These are phyloP conservation scores for Antennarius maculatus DNA, from an alignment of 2,797 vertebrate genomes.

Conservation along the genomic window DNA sequence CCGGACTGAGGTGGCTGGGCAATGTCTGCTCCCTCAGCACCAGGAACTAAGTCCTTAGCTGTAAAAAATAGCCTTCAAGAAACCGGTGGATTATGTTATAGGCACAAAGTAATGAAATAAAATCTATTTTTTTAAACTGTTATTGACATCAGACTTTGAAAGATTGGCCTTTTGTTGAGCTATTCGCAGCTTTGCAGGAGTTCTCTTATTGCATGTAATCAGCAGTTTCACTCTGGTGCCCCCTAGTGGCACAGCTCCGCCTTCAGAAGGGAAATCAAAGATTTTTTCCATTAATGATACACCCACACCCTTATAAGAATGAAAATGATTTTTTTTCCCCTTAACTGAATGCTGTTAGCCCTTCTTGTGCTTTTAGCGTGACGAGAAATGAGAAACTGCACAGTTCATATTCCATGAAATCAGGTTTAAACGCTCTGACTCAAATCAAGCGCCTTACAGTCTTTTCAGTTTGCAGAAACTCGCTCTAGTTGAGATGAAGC, in stretches of 20 bases:
- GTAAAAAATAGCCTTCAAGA: conserved; percentile 51
- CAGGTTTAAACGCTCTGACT: neutral
- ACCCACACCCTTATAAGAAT: no score
- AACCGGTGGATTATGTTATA: conserved; percentile 41
- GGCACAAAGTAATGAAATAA: conserved; percentile 51
- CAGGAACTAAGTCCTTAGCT: conserved; percentile 61
- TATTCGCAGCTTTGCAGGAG: conserved; percentile 36
- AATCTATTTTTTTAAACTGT: conserved; percentile 24
- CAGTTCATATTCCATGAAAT: neutral
- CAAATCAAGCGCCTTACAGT: neutral
- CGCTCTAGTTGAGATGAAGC: neutral
- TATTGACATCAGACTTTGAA: conserved; percentile 26
- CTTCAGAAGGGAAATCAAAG: neutral
- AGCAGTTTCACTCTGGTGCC: conserved; percentile 55
- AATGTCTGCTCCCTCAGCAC: conserved; percentile 56
- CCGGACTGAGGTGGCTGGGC: conserved; percentile 47
- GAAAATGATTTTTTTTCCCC: no score
- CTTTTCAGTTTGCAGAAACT: neutral
- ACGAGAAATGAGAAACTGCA: no score
- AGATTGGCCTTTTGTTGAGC: conserved; percentile 22
- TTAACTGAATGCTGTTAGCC: no score
- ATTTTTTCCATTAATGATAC: neutral
- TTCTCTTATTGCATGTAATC: conserved; percentile 10
- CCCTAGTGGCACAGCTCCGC: conserved; percentile 35
- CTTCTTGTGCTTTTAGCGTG: no score